A percentile compares a stretch with the other conserved stretches of the same genome.
Conservation (phyloP, 2,888 invertebrate genomes). For the Dryadula phaetusa region DNA sequence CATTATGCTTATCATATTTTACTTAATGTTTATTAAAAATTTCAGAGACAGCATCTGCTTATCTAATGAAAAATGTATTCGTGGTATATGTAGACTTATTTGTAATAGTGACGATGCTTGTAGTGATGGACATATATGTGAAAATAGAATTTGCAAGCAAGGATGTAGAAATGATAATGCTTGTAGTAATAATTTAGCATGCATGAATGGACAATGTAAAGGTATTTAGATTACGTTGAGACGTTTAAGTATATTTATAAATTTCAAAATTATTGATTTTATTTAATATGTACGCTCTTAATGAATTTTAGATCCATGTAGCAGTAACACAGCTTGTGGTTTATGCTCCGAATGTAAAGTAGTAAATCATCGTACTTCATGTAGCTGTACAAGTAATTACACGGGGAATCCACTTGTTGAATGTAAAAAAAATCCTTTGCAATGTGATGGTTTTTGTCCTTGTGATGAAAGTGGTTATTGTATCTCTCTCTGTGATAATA, state of each 20-base stretch:
- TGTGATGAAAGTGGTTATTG: slow-evolving; percentile 94
- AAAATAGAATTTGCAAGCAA: slow-evolving; percentile 92
- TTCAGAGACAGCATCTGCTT: slow-evolving; percentile 91
- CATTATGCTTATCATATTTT: not conserved
- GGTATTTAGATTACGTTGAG: slow-evolving; percentile 69
- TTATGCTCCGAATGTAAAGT: slow-evolving; percentile 93
- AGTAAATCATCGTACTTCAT: slow-evolving; percentile 92
- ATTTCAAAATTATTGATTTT: not conserved
- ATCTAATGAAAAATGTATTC: slow-evolving; percentile 93
- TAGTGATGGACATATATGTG: slow-evolving; percentile 92
- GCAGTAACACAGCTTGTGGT: slow-evolving; percentile 89
- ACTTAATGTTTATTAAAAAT: not conserved
- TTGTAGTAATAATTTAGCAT: slow-evolving; percentile 90
- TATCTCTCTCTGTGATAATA: slow-evolving; percentile 86
- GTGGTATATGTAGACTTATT: slow-evolving; percentile 91
- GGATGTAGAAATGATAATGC: slow-evolving; percentile 94
- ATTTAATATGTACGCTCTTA: slow-evolving; percentile 29
- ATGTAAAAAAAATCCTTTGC: slow-evolving; percentile 88
- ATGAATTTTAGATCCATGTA: slow-evolving; percentile 88
- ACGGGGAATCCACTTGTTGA: slow-evolving; percentile 92
- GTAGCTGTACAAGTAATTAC: slow-evolving; percentile 92
- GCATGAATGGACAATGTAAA: slow-evolving; percentile 92
- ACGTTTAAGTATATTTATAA: not conserved
- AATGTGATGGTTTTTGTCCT: slow-evolving; percentile 90
- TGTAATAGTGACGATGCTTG: slow-evolving; percentile 95